Base-by-base conservation (phyloP, 2,113 vertebrate species). In the Gobiocypris rarus region DNA sequence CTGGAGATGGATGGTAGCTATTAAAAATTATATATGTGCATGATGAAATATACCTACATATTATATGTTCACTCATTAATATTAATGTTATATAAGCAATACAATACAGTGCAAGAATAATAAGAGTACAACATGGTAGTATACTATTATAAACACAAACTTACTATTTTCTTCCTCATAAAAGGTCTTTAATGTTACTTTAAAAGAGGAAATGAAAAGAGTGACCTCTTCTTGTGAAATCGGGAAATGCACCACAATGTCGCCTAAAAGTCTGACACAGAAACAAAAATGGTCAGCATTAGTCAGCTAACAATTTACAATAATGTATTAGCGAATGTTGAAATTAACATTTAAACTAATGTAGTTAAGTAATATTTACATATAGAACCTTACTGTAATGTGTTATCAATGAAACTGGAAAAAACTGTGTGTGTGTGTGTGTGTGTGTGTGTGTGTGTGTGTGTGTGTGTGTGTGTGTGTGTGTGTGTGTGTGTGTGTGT, bases 171-270 rank as follows among this genome's bases (percentile, higher is more conserved):
- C 92, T 0, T 94, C 95, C 22, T 96, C 96, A 0, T 52, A 83
- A 85, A 95, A 94, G 89, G 94, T 98, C 92, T 92, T 97, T 87
- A 98, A 92, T 86, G 89, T 95, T 86, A 96, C 94, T 88, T 92
- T 96, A 43, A 88, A 1, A 8, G 96, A 92, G 50, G 94, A 96
- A 22, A 95, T 88, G 5, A 94, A 92, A 75, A 99, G 90, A 43
- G 97, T 98, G 65, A 99, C 89, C 94, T 99, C 98, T 84, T 99
- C 97, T 87, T 97, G 97, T 90, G 88, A 95, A 1, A 88, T 87
- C 0, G 97, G 94, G 79, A 98, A 98, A 89, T 97, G 96, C 90
- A 95, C 89, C 89, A 96, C 85, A 73, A 94, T 91, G 34, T 97
- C 96, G 85, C 93, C 84, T 17, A 95, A 83, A 67, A 94, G 91